Evolutionary conservation across 92 coral and sea anemone genomes (phyloP).

Genomic region (Galaxea fascicularis): DNA sequence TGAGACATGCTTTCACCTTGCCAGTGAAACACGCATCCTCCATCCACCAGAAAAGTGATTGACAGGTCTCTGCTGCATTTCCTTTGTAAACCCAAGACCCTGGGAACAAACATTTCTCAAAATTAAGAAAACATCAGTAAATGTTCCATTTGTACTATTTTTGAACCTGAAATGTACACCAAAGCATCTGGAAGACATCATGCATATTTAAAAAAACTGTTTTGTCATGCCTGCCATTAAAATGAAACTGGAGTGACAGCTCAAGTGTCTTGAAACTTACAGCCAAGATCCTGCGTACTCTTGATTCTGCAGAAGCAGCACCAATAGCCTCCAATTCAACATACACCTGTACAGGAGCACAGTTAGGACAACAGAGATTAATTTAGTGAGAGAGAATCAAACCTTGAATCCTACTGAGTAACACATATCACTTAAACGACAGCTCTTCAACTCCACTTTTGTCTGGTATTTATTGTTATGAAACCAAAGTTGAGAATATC

Average conservation of each 20-base stretch:
- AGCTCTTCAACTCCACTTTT: too few relatives aligned
- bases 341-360: slow-evolving; percentile 70
- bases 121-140: neutral
- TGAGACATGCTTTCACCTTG: slow-evolving; percentile 64
- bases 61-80: slow-evolving; percentile 98
- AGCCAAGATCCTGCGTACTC: slow-evolving; percentile 96
- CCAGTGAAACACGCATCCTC: slow-evolving; percentile 98
- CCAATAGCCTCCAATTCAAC: slow-evolving; percentile 95
- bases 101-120: slow-evolving; percentile 4
- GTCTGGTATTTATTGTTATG: too few relatives aligned
- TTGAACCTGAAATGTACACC: neutral
- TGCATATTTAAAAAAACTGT: neutral
- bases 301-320: slow-evolving; percentile 97
- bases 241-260: neutral
- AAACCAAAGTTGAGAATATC: too few relatives aligned
- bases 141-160: neutral
- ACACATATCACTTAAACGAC: too few relatives aligned
- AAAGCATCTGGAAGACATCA: neutral
- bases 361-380: neutral
- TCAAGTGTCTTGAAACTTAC: slow-evolving; percentile 54
- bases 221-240: too few relatives aligned
- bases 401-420: too few relatives aligned
- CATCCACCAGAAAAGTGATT: slow-evolving; percentile 99
- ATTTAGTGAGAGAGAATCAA: neutral
- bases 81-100: slow-evolving; percentile 99